phyloP scores from a whole-genome alignment of 1,140 invertebrate genomes.

The Calycopis cecrops region DNA sequence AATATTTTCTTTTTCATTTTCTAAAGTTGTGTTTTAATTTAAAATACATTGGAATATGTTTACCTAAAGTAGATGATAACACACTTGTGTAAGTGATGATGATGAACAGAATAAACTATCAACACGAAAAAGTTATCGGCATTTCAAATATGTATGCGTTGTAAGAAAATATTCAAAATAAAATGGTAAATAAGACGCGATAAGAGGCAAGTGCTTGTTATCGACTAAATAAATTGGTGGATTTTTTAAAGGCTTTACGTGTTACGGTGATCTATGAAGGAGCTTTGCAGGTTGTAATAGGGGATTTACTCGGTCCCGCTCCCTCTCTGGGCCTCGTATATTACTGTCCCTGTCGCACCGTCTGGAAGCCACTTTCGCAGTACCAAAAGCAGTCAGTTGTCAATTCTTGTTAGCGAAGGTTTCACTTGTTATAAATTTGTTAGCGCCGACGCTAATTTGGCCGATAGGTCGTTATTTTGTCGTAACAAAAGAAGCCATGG shows the following conservation, averaged over 20 bases:
- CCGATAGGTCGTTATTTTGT: constrained; percentile 1
- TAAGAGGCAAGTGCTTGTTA: constrained; percentile 43
- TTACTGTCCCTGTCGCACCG: constrained; percentile 25
- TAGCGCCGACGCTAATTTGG: constrained; percentile 18
- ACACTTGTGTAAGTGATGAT: no score
- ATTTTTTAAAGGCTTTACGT: constrained; percentile 66
- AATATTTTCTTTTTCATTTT: no score
- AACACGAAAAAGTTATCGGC: background rate
- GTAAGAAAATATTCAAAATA: constrained; percentile 1
- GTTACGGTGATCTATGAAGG: constrained; percentile 61
- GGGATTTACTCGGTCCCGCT: constrained; percentile 35
- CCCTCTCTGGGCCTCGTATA: constrained; percentile 24
- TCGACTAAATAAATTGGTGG: constrained; percentile 63
- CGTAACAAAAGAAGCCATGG: constrained; percentile 1
- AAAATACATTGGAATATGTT: no score
- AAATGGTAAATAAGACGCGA: constrained; percentile 4
- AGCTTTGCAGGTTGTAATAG: constrained; percentile 58
- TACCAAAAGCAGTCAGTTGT: constrained; percentile 39
- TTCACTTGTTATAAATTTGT: constrained; percentile 40
- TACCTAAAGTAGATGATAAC: no score
- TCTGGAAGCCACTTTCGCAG: constrained; percentile 38
- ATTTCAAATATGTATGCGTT: background rate
- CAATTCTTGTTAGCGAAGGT: constrained; percentile 51
- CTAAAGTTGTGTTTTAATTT: no score
- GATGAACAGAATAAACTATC: background rate